Evolutionary conservation across 2,113 vertebrate genomes (phyloP), one percentile per base, ranked within the genome.

Genomic region (Typhlomys cinereus): DNA sequence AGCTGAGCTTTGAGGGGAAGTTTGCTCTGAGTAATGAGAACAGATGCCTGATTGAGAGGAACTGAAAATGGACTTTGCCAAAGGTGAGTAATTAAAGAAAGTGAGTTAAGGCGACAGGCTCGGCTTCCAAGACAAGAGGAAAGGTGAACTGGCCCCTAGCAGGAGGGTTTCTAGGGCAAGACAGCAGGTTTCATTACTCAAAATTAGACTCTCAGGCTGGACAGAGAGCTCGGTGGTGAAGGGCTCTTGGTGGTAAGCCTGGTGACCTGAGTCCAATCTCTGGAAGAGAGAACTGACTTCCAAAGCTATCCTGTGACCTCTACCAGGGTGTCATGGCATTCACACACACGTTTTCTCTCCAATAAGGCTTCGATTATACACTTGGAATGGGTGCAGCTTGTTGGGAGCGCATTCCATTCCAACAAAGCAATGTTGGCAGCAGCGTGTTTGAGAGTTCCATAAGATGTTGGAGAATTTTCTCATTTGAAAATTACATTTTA

Each of bases 41-140:
- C 1, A 62, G 75, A 83, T 57, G 29, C 11, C 41, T 83, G 7
- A 54, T 6, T 31, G 66, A 87, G 73, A 71, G 36, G 8, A 17
- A 62, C 4, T 76, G 61, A 61, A 31, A 66, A 36, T 0, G 39
- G 39, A 54, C 27, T 67, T 82, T 70, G 27, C 66, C 54, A 31
- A 88, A 92, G 62, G 59, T 4, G 31, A 94, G 44, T 71, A 95
- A 95, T 82, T 88, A 74, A 79, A 69, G 61, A 67, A 54, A 46
- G 44, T 5, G 17, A 88, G 31, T 70, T 69, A 92, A 54, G n/a
- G 79, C 83, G 12, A 36, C 29, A 57, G 7, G 7, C 21, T 90
- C 29, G 25, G 31, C 29, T 88, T 83, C 79, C 88, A 90, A 74
- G n/a, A 61, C 34, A 69, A 46, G 41, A 48, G 76, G 59, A 70